Conservation (phyloP, 2,113 vertebrate genomes). For the Leucopternis melanops region DNA sequence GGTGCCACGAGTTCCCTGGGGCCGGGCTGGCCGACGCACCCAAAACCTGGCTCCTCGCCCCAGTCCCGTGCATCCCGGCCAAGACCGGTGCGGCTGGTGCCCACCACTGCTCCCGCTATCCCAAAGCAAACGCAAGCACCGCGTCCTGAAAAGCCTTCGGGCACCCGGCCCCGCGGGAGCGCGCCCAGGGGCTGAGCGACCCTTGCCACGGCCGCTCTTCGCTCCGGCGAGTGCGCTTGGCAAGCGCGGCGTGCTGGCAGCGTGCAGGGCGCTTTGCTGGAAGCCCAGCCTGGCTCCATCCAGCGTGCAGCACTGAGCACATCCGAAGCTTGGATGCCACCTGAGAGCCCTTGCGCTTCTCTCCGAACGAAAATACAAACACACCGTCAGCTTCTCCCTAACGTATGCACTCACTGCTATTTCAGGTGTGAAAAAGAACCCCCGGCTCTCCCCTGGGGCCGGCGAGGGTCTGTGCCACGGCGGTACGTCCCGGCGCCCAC, state of each 20-base stretch:
- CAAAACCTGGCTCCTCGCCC: neutral
- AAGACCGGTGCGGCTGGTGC: neutral
- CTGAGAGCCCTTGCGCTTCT: neutral
- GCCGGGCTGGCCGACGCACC: neutral
- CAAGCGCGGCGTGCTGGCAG: neutral
- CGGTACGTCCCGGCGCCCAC: accelerated
- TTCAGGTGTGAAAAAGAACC: accelerated
- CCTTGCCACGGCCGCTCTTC: neutral
- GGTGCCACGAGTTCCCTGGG: accelerated
- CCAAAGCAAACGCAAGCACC: neutral
- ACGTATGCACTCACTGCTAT: accelerated
- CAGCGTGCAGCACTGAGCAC: accelerated
- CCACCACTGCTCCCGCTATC: neutral
- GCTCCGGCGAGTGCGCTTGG: too few species aligned
- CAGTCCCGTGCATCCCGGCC: neutral
- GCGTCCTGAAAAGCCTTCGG: neutral
- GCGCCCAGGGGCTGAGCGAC: accelerated
- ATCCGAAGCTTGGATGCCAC: neutral
- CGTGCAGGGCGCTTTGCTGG: neutral
- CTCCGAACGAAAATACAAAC: accelerated
- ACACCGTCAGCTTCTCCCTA: neutral
- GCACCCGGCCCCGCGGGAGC: neutral
- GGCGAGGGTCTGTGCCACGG: neutral
- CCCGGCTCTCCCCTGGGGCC: accelerated
- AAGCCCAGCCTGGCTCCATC: neutral